These are phyloP conservation scores for Drosophila jambulina DNA, from an alignment of 1,140 invertebrate genomes.

Conservation along the genomic window DNA sequence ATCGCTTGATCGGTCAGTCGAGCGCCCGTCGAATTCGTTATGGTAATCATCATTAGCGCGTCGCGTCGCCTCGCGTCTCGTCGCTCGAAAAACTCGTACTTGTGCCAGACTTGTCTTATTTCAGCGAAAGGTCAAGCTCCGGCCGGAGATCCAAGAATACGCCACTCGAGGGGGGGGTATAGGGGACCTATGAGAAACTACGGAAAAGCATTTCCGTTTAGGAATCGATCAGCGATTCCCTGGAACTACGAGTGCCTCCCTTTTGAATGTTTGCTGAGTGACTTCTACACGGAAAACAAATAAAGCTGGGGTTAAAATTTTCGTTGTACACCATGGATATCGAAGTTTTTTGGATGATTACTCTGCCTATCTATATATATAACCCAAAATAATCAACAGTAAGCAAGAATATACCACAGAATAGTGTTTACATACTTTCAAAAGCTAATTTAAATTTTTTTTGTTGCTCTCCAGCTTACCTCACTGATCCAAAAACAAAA, in stretches of 20 bases:
- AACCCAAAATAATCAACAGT: no score
- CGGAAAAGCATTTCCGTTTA: slow-evolving; percentile 73
- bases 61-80: slow-evolving; percentile 7
- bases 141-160: slow-evolving; percentile 46
- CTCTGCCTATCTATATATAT: no score
- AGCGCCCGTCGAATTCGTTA: slow-evolving; percentile 66
- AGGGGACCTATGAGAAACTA: slow-evolving; percentile 26
- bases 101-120: slow-evolving; percentile 67
- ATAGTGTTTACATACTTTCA: background rate
- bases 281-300: slow-evolving; percentile 18
- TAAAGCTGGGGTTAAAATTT: no score
- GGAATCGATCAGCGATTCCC: slow-evolving; percentile 40
- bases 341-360: background rate
- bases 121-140: slow-evolving; percentile 70
- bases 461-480: background rate
- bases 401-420: background rate
- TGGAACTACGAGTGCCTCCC: slow-evolving; percentile 19
- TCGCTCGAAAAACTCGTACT: slow-evolving; percentile 6
- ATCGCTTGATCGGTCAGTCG: slow-evolving; percentile 40
- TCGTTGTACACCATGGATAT: background rate
- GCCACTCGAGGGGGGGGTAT: slow-evolving; percentile 29
- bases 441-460: background rate
- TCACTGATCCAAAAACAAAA: background rate
- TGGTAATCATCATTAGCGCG: slow-evolving; percentile 75
- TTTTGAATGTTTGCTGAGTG: slow-evolving; percentile 43